Percentiles rank a stretch among this genome's conserved stretches.
These are phyloP conservation scores for Tetramorium bicarinatum DNA, from an alignment of 2,888 invertebrate species.

Conservation along the genomic window DNA sequence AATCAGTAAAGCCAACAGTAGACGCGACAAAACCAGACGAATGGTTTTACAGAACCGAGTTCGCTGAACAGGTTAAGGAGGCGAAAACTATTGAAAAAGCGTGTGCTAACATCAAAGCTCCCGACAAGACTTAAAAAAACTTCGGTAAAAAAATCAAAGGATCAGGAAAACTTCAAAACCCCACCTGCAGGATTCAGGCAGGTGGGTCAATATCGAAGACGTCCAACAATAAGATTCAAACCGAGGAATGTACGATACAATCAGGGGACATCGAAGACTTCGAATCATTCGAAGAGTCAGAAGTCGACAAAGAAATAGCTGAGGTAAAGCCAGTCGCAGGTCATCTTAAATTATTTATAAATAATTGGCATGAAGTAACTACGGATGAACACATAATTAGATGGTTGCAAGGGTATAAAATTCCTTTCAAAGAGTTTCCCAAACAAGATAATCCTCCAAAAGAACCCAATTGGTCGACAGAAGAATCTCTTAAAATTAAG, in stretches of 20 bases:
- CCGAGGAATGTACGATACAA: not conserved
- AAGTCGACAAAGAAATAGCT: conserved; percentile 53
- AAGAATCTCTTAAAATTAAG: no score
- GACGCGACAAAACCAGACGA: conserved; percentile 33
- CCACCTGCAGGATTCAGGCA: conserved; percentile 57
- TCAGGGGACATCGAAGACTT: not conserved
- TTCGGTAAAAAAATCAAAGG: conserved; percentile 21
- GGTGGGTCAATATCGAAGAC: conserved; percentile 51
- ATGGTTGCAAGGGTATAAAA: conserved; percentile 53
- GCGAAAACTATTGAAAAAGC: conserved; percentile 62
- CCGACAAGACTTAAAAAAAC: conserved; percentile 28
- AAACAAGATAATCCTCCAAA: no score
- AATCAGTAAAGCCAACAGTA: conserved; percentile 41
- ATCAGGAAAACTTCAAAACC: conserved; percentile 65
- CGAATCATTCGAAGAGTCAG: conserved; percentile 19
- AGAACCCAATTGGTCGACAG: no score
- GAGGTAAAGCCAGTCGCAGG: conserved; percentile 41
- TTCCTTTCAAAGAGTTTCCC: conserved; percentile 44
- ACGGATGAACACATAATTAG: conserved; percentile 37
- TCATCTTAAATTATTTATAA: conserved; percentile 40
- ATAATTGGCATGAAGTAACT: conserved; percentile 56
- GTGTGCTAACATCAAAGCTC: conserved; percentile 51
- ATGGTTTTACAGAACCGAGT: conserved; percentile 62
- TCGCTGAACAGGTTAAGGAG: conserved; percentile 67
- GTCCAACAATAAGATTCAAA: conserved; percentile 44